These are phyloP conservation scores for Microchirus variegatus DNA, from an alignment of 2,797 vertebrate genomes.

Conservation along the genomic window DNA sequence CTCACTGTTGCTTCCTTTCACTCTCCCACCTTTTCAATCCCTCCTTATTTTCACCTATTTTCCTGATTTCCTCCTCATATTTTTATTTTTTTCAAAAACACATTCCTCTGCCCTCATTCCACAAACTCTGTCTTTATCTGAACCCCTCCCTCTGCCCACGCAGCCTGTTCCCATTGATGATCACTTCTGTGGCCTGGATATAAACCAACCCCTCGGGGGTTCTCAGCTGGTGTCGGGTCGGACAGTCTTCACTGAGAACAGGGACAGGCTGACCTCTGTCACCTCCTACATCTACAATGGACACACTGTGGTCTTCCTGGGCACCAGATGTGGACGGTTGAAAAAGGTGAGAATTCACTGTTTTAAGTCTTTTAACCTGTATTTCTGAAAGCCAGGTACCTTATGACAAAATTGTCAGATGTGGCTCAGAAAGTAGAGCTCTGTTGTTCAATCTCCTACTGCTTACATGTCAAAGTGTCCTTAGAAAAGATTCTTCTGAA, in stretches of 20 bases:
- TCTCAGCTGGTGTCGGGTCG: slow-evolving; percentile 89
- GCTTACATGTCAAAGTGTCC: background rate
- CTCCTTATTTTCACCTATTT: slow-evolving; percentile 3
- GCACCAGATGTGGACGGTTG: slow-evolving; percentile 89
- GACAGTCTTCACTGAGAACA: slow-evolving; percentile 86
- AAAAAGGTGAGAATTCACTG: slow-evolving; percentile 87
- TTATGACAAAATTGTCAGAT: background rate
- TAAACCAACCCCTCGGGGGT: slow-evolving; percentile 94
- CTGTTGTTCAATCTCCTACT: background rate
- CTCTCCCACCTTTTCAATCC: slow-evolving; percentile 11
- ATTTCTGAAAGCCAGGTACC: background rate
- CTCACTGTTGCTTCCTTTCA: slow-evolving; percentile 28
- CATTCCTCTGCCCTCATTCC: background rate
- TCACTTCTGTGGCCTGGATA: slow-evolving; percentile 95
- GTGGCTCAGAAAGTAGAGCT: background rate
- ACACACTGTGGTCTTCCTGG: slow-evolving; percentile 93
- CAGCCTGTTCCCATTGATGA: slow-evolving; percentile 97
- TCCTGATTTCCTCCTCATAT: background rate
- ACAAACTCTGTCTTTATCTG: slow-evolving; percentile 20
- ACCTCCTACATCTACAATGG: slow-evolving; percentile 92
- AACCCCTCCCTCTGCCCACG: slow-evolving; percentile 15
- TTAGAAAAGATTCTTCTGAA: background rate
- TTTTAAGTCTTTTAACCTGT: background rate
- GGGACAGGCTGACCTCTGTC: slow-evolving; percentile 91
- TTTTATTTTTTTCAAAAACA: slow-evolving; percentile 5